Conservation (phyloP, 2,797 vertebrate genomes). For the Leptodactylus fallax region DNA sequence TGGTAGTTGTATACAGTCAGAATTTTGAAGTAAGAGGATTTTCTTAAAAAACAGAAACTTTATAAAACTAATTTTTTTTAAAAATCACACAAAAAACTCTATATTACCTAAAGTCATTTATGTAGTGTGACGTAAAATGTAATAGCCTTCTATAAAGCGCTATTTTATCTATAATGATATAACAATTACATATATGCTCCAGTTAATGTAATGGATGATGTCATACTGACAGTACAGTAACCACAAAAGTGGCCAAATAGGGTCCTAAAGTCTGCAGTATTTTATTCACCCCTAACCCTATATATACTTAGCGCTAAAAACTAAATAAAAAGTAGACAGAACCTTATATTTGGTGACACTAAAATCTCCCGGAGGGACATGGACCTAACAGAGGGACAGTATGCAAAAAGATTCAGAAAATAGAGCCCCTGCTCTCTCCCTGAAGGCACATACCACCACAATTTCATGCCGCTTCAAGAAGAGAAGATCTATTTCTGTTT, state of each 20-base stretch:
- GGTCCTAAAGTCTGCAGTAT: not conserved
- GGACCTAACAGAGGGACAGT: not conserved
- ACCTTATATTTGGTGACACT: too few relatives aligned
- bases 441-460: slow-evolving; percentile 75
- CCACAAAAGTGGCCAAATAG: too few relatives aligned
- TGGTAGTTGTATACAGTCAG: not conserved
- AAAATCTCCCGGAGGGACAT: too few relatives aligned
- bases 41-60: too few relatives aligned
- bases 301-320: not conserved
- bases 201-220: too few relatives aligned
- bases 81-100: too few relatives aligned
- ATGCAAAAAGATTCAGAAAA: not conserved
- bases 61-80: not conserved
- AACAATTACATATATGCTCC: too few relatives aligned
- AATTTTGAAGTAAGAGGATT: not conserved
- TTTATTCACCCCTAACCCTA: not conserved
- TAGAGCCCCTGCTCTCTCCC: slow-evolving; percentile 16
- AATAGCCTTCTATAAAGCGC: not conserved
- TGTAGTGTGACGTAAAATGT: too few relatives aligned
- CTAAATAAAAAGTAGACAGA: not conserved
- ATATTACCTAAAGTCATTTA: too few relatives aligned
- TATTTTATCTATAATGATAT: not conserved
- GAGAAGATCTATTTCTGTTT: slow-evolving; percentile 68
- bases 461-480: slow-evolving; percentile 73
- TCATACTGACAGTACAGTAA: too few relatives aligned